Evolutionary conservation across 1,140 invertebrate genomes (phyloP).

Genomic region (Magallana angulata): DNA sequence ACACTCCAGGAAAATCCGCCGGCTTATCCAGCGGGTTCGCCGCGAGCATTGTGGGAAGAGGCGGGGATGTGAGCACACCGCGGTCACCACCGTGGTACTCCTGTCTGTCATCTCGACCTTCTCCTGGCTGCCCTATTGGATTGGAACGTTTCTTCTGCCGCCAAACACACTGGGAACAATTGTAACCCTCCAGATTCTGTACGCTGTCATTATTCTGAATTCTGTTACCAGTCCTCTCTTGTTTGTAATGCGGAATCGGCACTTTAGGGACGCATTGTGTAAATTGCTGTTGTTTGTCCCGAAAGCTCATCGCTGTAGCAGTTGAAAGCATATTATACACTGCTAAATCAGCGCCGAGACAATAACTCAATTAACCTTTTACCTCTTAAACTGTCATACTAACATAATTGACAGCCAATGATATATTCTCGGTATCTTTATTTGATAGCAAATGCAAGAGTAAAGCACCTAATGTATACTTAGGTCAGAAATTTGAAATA

Average conservation of each 20-base stretch:
- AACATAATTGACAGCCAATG: no score
- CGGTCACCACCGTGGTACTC: neutral
- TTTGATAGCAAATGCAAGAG: no score
- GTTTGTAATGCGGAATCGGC: constrained; percentile 15
- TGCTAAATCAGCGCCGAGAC: no score
- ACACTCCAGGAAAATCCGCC: neutral
- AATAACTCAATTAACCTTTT: no score
- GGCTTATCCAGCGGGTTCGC: neutral
- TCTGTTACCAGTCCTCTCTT: neutral
- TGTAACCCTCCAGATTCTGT: neutral
- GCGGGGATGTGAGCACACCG: neutral
- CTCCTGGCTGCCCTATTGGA: neutral
- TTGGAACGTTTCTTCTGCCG: neutral
- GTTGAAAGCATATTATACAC: neutral
- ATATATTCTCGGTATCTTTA: no score
- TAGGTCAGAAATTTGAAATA: no score
- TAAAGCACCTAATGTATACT: no score
- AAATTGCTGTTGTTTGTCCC: neutral
- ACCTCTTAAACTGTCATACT: no score
- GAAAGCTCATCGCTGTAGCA: neutral
- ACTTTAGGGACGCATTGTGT: neutral
- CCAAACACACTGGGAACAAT: neutral
- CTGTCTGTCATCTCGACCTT: neutral
- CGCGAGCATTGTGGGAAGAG: neutral
- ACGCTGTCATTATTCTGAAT: neutral